Conservation (phyloP, 2,888 invertebrate genomes). For the Macrosoma leucophasiata region DNA sequence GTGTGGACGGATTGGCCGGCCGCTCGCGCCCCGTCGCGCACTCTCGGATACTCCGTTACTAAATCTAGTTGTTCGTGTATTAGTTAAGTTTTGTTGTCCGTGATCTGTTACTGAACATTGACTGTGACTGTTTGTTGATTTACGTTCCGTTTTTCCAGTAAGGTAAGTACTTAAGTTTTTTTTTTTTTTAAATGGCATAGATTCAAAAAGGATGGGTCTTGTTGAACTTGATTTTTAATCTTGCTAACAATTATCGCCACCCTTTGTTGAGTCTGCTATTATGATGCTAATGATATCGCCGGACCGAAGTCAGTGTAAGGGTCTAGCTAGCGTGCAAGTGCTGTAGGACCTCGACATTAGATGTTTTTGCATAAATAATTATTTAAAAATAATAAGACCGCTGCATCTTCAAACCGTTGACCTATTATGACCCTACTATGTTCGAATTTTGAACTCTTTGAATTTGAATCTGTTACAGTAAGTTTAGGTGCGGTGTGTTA, state of each 20-base stretch:
- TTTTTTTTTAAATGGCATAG: conserved; percentile 11
- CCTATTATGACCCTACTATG: conserved; percentile 22
- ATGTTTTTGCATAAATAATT: conserved; percentile 65
- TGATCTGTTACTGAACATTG: conserved; percentile 51
- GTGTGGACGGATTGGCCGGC: conserved; percentile 56
- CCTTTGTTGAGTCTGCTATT: conserved; percentile 42
- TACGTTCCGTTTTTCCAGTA: conserved; percentile 44
- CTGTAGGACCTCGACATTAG: conserved; percentile 46
- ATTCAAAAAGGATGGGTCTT: conserved; percentile 14
- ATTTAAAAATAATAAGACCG: conserved; percentile 28
- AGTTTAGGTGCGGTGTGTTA: too few relatives aligned
- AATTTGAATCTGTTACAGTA: too few relatives aligned
- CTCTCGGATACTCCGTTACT: conserved; percentile 31
- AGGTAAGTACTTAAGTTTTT: conserved; percentile 43
- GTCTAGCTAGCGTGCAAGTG: conserved; percentile 50
- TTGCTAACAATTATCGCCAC: conserved; percentile 42
- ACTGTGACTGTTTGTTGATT: conserved; percentile 50
- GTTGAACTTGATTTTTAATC: conserved; percentile 26
- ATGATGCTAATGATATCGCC: conserved; percentile 49
- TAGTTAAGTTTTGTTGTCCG: conserved; percentile 45
- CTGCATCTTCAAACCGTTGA: conserved; percentile 38
- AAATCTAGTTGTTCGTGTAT: conserved; percentile 33
- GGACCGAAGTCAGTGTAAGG: conserved; percentile 34
- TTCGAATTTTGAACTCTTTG: too few relatives aligned
- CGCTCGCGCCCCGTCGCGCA: conserved; percentile 33